phyloP scores from a whole-genome alignment of 2,888 invertebrate species.

The Erebia epiphron region DNA sequence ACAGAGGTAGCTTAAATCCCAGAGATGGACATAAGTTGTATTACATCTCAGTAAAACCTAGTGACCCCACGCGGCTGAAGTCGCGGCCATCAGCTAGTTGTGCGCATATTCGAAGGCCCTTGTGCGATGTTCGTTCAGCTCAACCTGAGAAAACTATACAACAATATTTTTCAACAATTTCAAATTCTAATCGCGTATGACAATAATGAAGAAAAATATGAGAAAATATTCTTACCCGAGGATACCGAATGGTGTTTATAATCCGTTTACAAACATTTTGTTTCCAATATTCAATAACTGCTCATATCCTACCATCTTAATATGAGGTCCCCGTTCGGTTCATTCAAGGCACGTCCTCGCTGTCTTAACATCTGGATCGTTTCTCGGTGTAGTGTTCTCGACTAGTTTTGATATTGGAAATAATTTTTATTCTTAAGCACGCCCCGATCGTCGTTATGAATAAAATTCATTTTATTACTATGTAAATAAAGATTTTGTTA shows the following conservation, averaged over 20 bases:
- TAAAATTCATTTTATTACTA: slow-evolving; percentile 8
- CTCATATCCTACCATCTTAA: slow-evolving; percentile 42
- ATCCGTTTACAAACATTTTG: slow-evolving; percentile 40
- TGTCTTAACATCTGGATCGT: slow-evolving; percentile 78
- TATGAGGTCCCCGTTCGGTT: slow-evolving; percentile 8
- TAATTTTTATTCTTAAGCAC: slow-evolving; percentile 10
- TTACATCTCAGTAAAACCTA: no score
- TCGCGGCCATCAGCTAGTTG: no score
- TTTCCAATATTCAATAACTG: slow-evolving; percentile 70
- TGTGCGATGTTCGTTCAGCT: no score
- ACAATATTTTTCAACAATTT: no score
- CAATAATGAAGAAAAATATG: no score
- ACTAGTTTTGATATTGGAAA: slow-evolving; percentile 18
- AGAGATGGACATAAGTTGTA: no score
- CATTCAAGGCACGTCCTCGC: slow-evolving; percentile 67
- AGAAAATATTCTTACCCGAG: neutral
- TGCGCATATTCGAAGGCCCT: no score
- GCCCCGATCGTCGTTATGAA: neutral
- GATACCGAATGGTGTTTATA: slow-evolving; percentile 17
- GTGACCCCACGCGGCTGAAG: no score
- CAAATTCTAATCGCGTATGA: no score
- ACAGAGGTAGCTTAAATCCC: no score
- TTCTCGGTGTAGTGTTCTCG: slow-evolving; percentile 35
- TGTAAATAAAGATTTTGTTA: neutral
- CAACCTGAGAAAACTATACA: no score